These are phyloP conservation scores for Anaspis maculata DNA, from an alignment of 2,888 invertebrate genomes.

Conservation along the genomic window DNA sequence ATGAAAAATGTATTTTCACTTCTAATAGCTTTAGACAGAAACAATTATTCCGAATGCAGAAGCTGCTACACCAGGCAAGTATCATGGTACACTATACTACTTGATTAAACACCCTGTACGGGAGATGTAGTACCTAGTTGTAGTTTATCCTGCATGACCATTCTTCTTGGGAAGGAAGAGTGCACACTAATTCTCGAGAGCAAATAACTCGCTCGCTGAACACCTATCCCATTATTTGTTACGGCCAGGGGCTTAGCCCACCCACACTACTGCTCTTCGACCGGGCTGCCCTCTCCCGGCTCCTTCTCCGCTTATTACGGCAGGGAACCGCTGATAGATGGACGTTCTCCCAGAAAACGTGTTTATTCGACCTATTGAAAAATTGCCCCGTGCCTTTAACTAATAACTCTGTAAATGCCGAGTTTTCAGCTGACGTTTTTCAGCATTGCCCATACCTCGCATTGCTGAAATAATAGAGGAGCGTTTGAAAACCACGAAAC, in stretches of 20 bases:
- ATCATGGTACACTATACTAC: too few relatives aligned
- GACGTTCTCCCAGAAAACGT: constrained; percentile 33
- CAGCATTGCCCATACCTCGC: too few relatives aligned
- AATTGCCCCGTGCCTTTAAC: constrained; percentile 27
- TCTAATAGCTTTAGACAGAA: too few relatives aligned
- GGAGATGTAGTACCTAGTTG: too few relatives aligned
- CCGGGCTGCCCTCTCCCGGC: constrained; percentile 8
- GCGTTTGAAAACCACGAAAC: too few relatives aligned
- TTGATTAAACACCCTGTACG: too few relatives aligned
- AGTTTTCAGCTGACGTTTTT: too few relatives aligned
- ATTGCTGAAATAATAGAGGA: too few relatives aligned
- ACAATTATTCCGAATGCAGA: too few relatives aligned
- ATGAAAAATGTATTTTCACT: too few relatives aligned
- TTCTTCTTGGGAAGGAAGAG: constrained; percentile 23
- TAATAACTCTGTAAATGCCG: constrained; percentile 14
- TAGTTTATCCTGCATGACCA: constrained; percentile 19
- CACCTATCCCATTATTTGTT: constrained; percentile 27
- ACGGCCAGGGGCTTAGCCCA: constrained; percentile 11
- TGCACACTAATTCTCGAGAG: constrained; percentile 24
- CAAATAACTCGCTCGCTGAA: constrained; percentile 25
- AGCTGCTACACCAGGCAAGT: too few relatives aligned
- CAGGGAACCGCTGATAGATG: constrained; percentile 36
- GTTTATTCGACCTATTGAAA: constrained; percentile 38
- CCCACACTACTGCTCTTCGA: constrained; percentile 6
- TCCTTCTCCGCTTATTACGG: constrained; percentile 28